Evolutionary conservation across 2,797 vertebrate species (phyloP).

Genomic region (Varecia variegata): DNA sequence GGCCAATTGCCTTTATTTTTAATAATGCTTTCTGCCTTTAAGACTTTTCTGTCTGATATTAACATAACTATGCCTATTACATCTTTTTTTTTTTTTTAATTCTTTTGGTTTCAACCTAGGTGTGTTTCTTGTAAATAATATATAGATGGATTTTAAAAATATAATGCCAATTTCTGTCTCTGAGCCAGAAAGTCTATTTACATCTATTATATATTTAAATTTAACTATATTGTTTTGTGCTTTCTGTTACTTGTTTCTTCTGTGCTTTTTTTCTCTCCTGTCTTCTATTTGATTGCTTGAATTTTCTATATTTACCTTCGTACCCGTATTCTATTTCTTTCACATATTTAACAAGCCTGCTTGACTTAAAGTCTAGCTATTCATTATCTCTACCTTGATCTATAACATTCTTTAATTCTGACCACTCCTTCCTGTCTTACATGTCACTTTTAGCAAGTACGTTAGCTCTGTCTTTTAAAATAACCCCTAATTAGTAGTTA

Average conservation of each 20-base stretch:
- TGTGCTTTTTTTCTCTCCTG: not conserved
- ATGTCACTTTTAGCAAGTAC: not conserved
- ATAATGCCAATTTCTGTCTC: not conserved
- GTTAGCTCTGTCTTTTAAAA: not conserved
- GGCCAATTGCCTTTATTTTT: not conserved
- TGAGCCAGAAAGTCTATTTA: not conserved
- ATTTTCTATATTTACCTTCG: not conserved
- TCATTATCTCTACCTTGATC: not conserved
- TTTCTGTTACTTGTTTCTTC: not conserved
- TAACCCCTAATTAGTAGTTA: not conserved
- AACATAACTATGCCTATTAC: not conserved
- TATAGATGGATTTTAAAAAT: not conserved
- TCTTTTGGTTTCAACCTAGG: not conserved
- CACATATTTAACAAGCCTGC: not conserved
- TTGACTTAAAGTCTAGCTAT: not conserved
- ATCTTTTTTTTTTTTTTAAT: not conserved
- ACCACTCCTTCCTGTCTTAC: not conserved
- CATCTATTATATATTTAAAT: not conserved
- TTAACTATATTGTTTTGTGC: not conserved
- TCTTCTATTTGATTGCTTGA: not conserved
- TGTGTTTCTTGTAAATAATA: not conserved
- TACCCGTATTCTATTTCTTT: not conserved
- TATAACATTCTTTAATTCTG: not conserved
- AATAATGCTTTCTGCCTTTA: slow-evolving; percentile 1
- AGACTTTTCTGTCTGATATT: not conserved